phyloP scores from a whole-genome alignment of 2,888 invertebrate species.

The Octonoba sinensis region DNA sequence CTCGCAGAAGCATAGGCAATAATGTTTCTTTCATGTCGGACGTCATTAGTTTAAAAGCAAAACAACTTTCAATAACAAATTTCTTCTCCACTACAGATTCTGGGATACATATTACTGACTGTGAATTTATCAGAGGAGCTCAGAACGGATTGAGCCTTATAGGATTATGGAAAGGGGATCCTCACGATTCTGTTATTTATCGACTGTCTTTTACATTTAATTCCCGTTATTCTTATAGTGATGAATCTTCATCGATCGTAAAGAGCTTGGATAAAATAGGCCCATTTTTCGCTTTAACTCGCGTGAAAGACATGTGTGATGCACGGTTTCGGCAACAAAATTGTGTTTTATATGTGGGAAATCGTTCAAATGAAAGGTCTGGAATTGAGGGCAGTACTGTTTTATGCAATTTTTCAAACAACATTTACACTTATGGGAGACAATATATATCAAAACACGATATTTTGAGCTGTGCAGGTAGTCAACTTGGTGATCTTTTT shows the following conservation, averaged over 20 bases:
- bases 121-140: constrained; percentile 15
- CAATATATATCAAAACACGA: not conserved
- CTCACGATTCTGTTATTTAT: constrained; percentile 19
- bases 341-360: constrained; percentile 17
- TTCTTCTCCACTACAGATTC: not conserved
- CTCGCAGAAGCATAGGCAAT: too few relatives aligned
- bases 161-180: constrained; percentile 20
- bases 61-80: not conserved
- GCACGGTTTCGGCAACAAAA: constrained; percentile 1
- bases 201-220: not conserved
- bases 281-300: constrained; percentile 9
- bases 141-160: constrained; percentile 5
- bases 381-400: not conserved
- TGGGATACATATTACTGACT: constrained; percentile 13
- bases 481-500: not conserved
- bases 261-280: not conserved
- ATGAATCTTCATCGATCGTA: not conserved
- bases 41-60: not conserved
- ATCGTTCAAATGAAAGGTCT: not conserved
- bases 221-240: not conserved
- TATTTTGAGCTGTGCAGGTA: constrained; percentile 17
- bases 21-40: too few relatives aligned
- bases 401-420: constrained; percentile 8
- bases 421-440: not conserved
- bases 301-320: constrained; percentile 19